Conservation (phyloP, 2,888 invertebrate genomes). For the Druceiella hillmani region DNA sequence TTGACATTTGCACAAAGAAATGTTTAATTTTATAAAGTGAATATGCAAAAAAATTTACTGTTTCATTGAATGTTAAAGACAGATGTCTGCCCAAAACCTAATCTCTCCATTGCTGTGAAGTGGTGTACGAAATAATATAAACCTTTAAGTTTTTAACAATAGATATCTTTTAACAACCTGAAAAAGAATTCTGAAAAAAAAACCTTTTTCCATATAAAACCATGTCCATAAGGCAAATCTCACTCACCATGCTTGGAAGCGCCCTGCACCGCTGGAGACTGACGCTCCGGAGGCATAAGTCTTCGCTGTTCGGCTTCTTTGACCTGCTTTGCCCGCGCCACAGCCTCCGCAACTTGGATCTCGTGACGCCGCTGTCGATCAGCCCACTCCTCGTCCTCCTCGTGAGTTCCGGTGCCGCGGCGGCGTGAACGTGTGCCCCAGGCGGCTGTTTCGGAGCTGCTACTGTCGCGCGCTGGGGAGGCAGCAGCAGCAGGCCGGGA, state of each 20-base stretch:
- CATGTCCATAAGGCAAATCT: not conserved
- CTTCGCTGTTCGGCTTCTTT: slow-evolving; percentile 87
- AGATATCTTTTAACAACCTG: slow-evolving; percentile 4
- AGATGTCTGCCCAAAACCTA: too few species aligned
- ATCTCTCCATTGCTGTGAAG: too few species aligned
- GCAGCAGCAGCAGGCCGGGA: slow-evolving; percentile 31
- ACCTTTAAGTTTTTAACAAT: too few species aligned
- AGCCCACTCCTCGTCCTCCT: slow-evolving; percentile 58
- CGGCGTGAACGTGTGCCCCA: slow-evolving; percentile 27
- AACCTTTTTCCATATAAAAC: not conserved
- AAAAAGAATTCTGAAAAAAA: not conserved
- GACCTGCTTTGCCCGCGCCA: slow-evolving; percentile 77
- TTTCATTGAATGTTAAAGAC: too few species aligned
- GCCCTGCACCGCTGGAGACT: slow-evolving; percentile 7
- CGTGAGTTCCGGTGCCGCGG: slow-evolving; percentile 22
- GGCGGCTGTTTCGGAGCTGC: slow-evolving; percentile 37
- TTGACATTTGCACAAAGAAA: too few species aligned
- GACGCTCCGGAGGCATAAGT: slow-evolving; percentile 37
- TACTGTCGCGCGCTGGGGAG: slow-evolving; percentile 37
- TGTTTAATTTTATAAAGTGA: too few species aligned
- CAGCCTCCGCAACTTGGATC: slow-evolving; percentile 70
- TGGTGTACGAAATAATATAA: too few species aligned
- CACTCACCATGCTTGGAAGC: not conserved
- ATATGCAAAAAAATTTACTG: too few species aligned
- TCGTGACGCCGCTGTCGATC: slow-evolving; percentile 62